Evolutionary conservation across 1,140 invertebrate species (phyloP).

Genomic region (Bombus balteatus): DNA sequence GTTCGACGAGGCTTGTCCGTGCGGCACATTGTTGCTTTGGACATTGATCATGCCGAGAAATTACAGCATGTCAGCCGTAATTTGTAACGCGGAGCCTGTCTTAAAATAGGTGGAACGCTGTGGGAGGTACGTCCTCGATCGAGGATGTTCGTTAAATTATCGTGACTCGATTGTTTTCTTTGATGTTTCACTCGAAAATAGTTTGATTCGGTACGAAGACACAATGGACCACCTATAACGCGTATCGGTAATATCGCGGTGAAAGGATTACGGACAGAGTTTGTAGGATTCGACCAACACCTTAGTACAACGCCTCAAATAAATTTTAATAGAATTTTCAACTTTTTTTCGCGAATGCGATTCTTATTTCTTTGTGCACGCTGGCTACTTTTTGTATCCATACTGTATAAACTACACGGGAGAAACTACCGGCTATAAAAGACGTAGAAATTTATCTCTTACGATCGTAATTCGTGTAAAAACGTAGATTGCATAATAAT

Average conservation of each 20-base stretch:
- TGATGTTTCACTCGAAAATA: background rate
- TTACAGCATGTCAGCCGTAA: constrained; percentile 6
- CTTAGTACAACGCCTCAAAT: no score
- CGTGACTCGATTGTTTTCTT: background rate
- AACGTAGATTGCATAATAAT: background rate
- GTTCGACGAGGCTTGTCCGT: background rate
- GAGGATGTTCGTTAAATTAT: background rate
- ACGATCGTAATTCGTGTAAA: no score
- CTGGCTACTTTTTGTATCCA: no score
- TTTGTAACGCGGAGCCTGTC: background rate
- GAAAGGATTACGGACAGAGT: background rate
- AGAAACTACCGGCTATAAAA: no score
- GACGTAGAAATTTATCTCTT: no score
- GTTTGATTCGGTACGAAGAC: background rate
- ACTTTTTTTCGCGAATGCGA: background rate
- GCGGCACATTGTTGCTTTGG: background rate
- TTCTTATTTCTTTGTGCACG: no score
- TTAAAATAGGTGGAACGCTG: background rate
- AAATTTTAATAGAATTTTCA: no score
- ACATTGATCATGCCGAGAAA: background rate
- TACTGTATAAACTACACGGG: no score
- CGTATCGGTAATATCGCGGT: background rate
- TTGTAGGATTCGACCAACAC: no score
- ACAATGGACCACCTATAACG: background rate
- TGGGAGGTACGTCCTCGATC: background rate